Base-by-base conservation (phyloP, 2,888 invertebrate species). In the Heliconius charithonia region DNA sequence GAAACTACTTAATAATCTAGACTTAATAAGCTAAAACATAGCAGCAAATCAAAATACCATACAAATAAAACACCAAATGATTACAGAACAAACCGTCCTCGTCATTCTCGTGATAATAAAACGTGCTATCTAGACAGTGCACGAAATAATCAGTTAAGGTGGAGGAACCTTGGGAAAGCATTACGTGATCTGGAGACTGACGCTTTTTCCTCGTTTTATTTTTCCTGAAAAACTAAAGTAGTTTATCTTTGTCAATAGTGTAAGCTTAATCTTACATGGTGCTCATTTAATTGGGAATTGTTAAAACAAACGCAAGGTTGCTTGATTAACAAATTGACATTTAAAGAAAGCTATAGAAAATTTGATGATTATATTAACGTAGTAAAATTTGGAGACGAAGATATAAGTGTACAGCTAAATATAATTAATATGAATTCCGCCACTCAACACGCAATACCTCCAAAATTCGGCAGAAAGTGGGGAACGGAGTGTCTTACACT, bases 71-170 rank as follows among this genome's bases (percentile, higher is more conserved):
- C 82, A 84, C 85, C 85, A 85, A 84, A 86, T 86, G 83, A 88
- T 87, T 88, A 89, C 86, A 86, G 87, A 89, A 89, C 87, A 89
- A 90, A 81, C 87, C 85, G 76, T 85, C 85, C 90, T 89, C 89
- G 89, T 89, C 84, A 85, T 73, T 70, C 82, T 82, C 82, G 83
- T 85, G 87, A 88, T 88, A 88, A 87, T 91, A 91, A 90, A 91
- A 91, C 89, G 89, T 88, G 89, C 86, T 83, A 86, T 86, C 86
- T 87, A 86, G 85, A 86, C 85, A 86, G n/a, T 32, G n/a, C 32
- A 87, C 89, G 87, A 90, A 91, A 92, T 91, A 92, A 91, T 91
- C 91, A 90, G 91, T 92, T 91, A 90, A 83, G 88, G 84, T 83
- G 82, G 86, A 85, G 81, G 86, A 85, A 85, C 82, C 84, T 85